Conservation (phyloP, 2,797 vertebrate species). For the Apogon hyalosoma region DNA sequence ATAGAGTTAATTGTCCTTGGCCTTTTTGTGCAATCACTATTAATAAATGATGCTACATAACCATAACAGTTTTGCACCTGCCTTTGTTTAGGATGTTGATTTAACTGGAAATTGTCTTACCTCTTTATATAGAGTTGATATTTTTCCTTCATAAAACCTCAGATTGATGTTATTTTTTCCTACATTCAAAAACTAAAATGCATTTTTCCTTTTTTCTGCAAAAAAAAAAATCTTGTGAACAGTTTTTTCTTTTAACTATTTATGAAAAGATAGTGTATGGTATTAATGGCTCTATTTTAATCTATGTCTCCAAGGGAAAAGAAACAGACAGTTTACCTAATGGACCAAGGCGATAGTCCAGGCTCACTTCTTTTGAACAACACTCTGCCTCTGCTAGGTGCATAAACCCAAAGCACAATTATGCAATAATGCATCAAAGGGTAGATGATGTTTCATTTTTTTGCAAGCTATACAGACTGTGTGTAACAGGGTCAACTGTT, state of each 20-base stretch:
- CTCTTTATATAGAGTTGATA: background rate
- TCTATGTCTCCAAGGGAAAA: background rate
- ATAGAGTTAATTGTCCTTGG: background rate
- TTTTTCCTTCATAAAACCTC: too few species aligned
- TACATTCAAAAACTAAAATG: too few species aligned
- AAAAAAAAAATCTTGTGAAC: too few species aligned
- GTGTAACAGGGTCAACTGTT: too few species aligned
- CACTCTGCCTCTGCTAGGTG: background rate
- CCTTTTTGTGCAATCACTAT: background rate
- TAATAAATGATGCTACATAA: conserved; percentile 1
- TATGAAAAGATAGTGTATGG: too few species aligned
- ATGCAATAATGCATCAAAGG: background rate
- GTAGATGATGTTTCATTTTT: background rate
- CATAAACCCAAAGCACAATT: background rate
- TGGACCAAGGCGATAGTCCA: conserved; percentile 2
- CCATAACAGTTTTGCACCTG: background rate
- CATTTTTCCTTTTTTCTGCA: too few species aligned
- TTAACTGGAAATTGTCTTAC: background rate
- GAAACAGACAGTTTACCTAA: conserved; percentile 12
- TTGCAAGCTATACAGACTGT: background rate
- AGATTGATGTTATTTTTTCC: too few species aligned
- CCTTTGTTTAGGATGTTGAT: background rate
- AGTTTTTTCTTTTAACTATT: too few species aligned
- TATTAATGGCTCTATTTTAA: background rate
- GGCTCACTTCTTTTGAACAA: conserved; percentile 5